A percentile compares a stretch with the other conserved stretches of the same genome.
phyloP scores from a whole-genome alignment of 2,113 vertebrate species.

The Gymnocephalus cernua region DNA sequence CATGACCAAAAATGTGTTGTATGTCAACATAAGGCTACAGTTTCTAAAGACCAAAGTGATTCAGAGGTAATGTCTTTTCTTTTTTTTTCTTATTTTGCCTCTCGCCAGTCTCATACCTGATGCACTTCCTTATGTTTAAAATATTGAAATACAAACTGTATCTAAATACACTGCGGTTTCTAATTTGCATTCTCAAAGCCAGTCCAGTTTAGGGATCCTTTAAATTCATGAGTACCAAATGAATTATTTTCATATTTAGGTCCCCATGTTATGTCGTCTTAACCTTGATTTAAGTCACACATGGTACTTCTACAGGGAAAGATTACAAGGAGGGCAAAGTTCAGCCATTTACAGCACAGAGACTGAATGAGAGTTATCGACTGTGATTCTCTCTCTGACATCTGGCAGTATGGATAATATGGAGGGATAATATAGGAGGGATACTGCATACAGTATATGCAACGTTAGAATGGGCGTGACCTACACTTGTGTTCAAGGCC shows the following conservation, averaged over 20 bases:
- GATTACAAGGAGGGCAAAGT: constrained; percentile 33
- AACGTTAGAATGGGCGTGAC: not conserved
- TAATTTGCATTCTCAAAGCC: not conserved
- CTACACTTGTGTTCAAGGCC: not conserved
- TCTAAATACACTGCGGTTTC: not conserved
- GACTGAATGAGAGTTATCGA: not conserved
- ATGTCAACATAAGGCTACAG: not conserved
- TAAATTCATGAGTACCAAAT: not conserved
- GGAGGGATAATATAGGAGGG: not conserved
- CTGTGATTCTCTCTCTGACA: not conserved
- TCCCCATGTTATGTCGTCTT: not conserved
- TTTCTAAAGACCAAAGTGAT: not conserved
- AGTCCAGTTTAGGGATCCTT: not conserved
- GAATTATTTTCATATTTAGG: not conserved
- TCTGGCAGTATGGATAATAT: not conserved
- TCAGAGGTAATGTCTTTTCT: not conserved
- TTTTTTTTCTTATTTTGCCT: not conserved
- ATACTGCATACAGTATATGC: not conserved
- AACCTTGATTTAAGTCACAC: not conserved
- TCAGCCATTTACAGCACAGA: constrained; percentile 15
- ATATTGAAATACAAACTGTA: not conserved
- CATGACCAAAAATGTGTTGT: not conserved
- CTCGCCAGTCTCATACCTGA: not conserved
- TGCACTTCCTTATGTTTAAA: not conserved
- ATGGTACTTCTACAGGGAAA: not conserved